Evolutionary conservation across 1,140 invertebrate genomes (phyloP).

Genomic region (Drosophila micromelanica): DNA sequence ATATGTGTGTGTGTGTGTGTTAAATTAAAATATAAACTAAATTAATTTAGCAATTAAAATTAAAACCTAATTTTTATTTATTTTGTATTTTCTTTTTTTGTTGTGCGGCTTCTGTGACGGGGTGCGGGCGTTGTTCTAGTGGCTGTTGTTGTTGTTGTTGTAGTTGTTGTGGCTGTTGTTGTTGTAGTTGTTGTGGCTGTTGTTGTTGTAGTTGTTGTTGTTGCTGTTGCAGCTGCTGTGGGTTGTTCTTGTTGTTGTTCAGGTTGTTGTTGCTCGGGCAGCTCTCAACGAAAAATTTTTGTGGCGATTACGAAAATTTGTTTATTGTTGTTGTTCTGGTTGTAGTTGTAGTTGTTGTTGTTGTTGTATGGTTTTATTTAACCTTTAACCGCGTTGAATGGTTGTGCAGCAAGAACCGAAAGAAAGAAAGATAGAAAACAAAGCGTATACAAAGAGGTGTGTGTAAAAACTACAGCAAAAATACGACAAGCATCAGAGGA

Average conservation of each 20-base stretch:
- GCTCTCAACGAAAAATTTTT: conserved; percentile 73
- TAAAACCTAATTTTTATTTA: conserved; percentile 32
- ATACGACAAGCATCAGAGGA: conserved; percentile 13
- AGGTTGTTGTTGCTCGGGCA: conserved; percentile 51
- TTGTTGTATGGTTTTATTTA: conserved; percentile 44
- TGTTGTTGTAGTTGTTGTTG: conserved; percentile 42
- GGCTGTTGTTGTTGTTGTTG: conserved; percentile 29
- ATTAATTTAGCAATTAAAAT: conserved; percentile 62
- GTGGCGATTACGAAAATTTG: conserved; percentile 73
- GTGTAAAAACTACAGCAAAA: conserved; percentile 30
- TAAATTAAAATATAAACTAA: conserved; percentile 71
- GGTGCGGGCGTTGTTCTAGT: conserved; percentile 39
- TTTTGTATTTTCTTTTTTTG: conserved; percentile 6
- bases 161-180: conserved; percentile 39
- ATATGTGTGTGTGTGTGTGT: conserved; percentile 18
- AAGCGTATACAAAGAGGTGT: conserved; percentile 51
- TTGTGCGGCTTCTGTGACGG: conserved; percentile 8
- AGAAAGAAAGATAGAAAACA: conserved; percentile 71
- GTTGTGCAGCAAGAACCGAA: conserved; percentile 56
- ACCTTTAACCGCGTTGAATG: conserved; percentile 35
- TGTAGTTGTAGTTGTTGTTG: conserved; percentile 43
- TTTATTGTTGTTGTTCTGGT: conserved; percentile 56
- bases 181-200: conserved; percentile 40
- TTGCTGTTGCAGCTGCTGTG: conserved; percentile 34
- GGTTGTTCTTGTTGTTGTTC: conserved; percentile 36